Base-by-base conservation (phyloP, 23 tunicate species). In the Clavelina lepadiformis region DNA sequence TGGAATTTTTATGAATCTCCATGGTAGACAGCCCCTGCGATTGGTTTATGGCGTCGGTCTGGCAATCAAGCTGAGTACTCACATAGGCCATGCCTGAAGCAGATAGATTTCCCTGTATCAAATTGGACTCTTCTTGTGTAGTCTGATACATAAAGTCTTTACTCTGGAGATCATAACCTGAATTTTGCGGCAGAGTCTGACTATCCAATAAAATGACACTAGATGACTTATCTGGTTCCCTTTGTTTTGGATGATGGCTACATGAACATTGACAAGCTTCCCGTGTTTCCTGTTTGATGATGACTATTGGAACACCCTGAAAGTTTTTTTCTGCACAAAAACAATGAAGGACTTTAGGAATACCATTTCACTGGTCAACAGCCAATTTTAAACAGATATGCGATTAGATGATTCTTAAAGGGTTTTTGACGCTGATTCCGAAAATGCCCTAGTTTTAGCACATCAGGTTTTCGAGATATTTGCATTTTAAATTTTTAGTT, bases 231-330 rank as follows among this genome's bases (percentile, higher is more conserved):
- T 33, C 69, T 32, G 61, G 29, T 23, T 73, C 27, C 19, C 45
- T 51, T 1, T 33, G 1, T 41, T 19, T 29, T 25, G 61, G 45
- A 53, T 61, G 68, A 24, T 45, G 19, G 46, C 38, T 58, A 35
- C 87, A 80, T 29, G 84, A 78, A 53, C 96, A 87, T 27, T 70
- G 75, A 61, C 96, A 87, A 47, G 46, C 51, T 61, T 80, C 96
- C 21, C 67, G 56, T 1, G 88, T 79, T 51, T 87, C 96, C 44
- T 87, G 75, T 62, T 87, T 79, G 25, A 87, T 87, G 46, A 87
- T 79, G 41, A 87, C 83, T 31, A 87, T 80, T 20, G 96, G 96
- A 20, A 74, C 82, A 3, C 96, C 96, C 25, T 80, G 74, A 33
- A 87, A 80, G 44, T 62, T 61, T 23, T 80, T 62, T 35, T 80